phyloP scores from a whole-genome alignment of 2,888 invertebrate species.

The Chrysotoxum bicinctum region DNA sequence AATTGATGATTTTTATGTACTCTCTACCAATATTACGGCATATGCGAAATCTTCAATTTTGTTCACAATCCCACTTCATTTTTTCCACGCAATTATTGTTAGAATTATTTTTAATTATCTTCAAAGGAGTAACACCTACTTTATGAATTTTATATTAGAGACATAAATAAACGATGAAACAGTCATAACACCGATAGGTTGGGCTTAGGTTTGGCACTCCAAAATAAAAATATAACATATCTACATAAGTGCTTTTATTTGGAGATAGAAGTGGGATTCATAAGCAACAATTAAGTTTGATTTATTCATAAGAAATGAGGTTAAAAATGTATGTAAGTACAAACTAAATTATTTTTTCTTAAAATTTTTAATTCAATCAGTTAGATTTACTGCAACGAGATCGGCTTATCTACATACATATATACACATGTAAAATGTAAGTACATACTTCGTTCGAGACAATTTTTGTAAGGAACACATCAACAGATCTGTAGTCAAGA shows the following conservation, averaged over 20 bases:
- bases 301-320: not conserved
- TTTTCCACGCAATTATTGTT: not conserved
- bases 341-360: no score
- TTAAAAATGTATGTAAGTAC: not conserved
- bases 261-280: not conserved
- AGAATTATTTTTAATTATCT: not conserved
- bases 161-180: not conserved
- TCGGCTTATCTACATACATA: no score
- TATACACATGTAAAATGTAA: no score
- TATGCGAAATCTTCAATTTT: not conserved
- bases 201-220: not conserved
- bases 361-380: no score
- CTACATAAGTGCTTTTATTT: not conserved
- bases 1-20: not conserved
- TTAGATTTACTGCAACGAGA: no score
- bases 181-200: not conserved
- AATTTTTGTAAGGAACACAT: no score
- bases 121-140: not conserved
- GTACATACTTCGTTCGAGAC: no score
- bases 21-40: not conserved
- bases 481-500: no score
- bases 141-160: not conserved
- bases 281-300: not conserved
- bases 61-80: not conserved
- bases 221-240: not conserved